Percentiles rank a stretch among this genome's conserved stretches.
phyloP scores from a whole-genome alignment of 2,797 vertebrate genomes.

The Sebastes jordani region DNA sequence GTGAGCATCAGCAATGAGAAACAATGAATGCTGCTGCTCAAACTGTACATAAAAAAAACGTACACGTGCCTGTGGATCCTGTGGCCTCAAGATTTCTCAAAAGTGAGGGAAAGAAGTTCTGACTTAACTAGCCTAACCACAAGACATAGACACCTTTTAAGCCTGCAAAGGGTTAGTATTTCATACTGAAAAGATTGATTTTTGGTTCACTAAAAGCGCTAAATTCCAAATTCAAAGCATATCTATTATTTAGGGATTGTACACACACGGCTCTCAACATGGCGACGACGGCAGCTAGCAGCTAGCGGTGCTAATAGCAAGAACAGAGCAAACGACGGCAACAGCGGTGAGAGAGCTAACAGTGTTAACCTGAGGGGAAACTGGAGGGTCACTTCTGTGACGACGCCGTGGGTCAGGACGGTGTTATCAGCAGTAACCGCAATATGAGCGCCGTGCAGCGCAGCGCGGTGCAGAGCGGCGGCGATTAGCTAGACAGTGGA shows the following conservation, averaged over 20 bases:
- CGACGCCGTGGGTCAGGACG: too few relatives aligned
- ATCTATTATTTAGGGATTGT: too few relatives aligned
- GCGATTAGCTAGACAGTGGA: background rate
- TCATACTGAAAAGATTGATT: background rate
- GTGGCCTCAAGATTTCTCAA: background rate
- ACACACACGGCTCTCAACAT: too few relatives aligned
- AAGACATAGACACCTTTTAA: background rate
- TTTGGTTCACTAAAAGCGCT: background rate
- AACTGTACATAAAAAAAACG: background rate
- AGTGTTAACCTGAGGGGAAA: too few relatives aligned
- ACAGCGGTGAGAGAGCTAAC: too few relatives aligned
- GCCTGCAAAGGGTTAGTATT: background rate
- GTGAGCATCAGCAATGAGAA: conserved; percentile 2
- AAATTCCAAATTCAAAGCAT: background rate
- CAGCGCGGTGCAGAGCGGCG: too few relatives aligned
- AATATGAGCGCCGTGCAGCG: too few relatives aligned
- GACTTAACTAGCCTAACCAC: background rate
- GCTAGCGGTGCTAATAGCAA: too few relatives aligned
- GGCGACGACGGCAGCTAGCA: too few relatives aligned
- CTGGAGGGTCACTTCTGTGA: too few relatives aligned
- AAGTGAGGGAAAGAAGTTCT: background rate
- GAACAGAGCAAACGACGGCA: too few relatives aligned
- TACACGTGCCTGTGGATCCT: conserved; percentile 8
- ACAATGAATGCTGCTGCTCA: background rate
- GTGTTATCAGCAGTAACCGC: too few relatives aligned